Evolutionary conservation across 2,113 vertebrate genomes (phyloP), one percentile per base, ranked within the genome.

Genomic region (Atherinomorus stipes): DNA sequence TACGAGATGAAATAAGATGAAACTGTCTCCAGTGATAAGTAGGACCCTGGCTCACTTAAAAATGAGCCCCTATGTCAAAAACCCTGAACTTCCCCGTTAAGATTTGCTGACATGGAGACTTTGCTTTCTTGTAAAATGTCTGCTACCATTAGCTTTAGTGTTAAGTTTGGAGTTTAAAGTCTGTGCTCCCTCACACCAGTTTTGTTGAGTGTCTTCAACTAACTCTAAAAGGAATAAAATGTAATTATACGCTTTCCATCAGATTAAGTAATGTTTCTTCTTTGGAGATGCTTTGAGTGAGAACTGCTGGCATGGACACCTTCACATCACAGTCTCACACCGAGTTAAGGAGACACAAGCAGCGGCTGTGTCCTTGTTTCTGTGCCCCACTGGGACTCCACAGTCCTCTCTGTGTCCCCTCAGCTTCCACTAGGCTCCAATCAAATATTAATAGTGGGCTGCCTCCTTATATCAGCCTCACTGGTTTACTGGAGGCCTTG

Each of bases 381-480:
- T 54, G 71, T 63, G 71, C 51, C 70, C 86, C 80, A 42, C 67
- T 69, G 86, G 80, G 87, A 88, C 85, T 61, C 74, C 59, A 38
- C 83, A 44, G 90, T 76, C 88, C 79, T 88, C 83, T 66, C 80
- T 19, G 74, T 78, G 85, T 84, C 78, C 86, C 31, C 81, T 76
- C 64, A 84, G 81, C 59, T 66, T 87, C 70, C 80, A 80, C 70
- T 34, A 72, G 85, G 71, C 74, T 85, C 74, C 73, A 37, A 90
- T 94, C 84, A 91, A 92, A 91, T 90, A 93, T 93, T 91, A 52
- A 92, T 87, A 75, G 80, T 61, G 64, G 42, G 64, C 77, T 85
- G 81, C 77, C 84, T 84, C 85, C 57, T 64, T 72, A 52, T 60
- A 72, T 90, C 85, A 88, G 83, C 72, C 65, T 87, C 70, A 40